Evolutionary conservation across 2,113 vertebrate genomes (phyloP).

Genomic region (Grantiella picta): DNA sequence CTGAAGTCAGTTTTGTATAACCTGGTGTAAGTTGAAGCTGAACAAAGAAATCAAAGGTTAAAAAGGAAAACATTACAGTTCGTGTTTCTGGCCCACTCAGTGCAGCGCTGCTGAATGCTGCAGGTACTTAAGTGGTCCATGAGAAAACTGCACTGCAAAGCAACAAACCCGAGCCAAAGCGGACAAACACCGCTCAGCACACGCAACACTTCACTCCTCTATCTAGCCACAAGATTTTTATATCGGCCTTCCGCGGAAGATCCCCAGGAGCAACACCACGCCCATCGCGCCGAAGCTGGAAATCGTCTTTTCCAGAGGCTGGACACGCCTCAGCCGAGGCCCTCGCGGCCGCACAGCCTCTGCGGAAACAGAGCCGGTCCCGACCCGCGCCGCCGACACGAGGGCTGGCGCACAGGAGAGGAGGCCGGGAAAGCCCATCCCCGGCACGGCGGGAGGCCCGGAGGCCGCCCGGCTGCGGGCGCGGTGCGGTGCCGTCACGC

Average conservation of each 20-base stretch:
- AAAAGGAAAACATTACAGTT: neutral
- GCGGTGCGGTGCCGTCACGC: neutral
- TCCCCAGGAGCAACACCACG: neutral
- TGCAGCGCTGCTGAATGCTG: no score
- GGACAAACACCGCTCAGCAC: neutral
- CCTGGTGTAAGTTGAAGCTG: neutral
- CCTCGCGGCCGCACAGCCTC: neutral
- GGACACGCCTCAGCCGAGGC: neutral
- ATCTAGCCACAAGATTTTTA: neutral
- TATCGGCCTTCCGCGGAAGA: rapidly evolving
- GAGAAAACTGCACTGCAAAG: rapidly evolving
- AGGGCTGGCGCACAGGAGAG: neutral
- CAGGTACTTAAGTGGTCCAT: rapidly evolving
- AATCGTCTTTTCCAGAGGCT: neutral
- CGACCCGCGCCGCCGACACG: neutral
- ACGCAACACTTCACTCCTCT: rapidly evolving
- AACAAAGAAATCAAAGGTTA: neutral
- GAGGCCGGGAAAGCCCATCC: neutral
- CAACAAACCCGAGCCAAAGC: rapidly evolving
- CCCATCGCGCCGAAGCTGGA: neutral
- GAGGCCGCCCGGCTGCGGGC: neutral
- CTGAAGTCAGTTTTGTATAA: neutral
- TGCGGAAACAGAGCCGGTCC: neutral
- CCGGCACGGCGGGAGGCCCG: neutral
- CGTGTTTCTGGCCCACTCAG: neutral